Evolutionary conservation across 2,797 vertebrate genomes (phyloP), one percentile per base, ranked within the genome.

Genomic region (Peromyscus eremicus): DNA sequence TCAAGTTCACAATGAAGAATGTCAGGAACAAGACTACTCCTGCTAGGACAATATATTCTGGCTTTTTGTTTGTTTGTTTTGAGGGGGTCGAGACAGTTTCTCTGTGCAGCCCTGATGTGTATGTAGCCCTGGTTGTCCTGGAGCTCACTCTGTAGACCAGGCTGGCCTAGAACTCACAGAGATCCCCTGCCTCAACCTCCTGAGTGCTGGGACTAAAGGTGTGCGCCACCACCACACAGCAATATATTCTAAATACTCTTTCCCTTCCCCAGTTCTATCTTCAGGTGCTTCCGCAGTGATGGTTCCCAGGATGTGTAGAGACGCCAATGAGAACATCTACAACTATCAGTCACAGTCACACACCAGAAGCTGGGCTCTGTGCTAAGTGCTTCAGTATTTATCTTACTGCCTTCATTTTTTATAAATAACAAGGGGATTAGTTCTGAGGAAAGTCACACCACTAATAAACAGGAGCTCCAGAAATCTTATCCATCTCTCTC

Each of bases 401-500:
- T 76, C 92, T 46, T 55, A n/a, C 17, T 84, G 84, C 29, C 52
- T 40, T 93, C 37, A 40, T 55, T 93, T n/a, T 91, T 60, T 2
- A 49, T 49, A 68, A 82, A 57, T 16, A 52, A 64, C 19, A 91
- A 25, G 52, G 52, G 55, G 9, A n/a, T 52, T 71, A 90, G 12
- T 64, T 86, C 40, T 68, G 64, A 92, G 37, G 29, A 94, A 76
- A 23, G 49, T 90, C 79, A 88, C 19, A 17, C 6, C 71, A 80
- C 49, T 60, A 85, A 75, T 66, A 73, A 84, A 43, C 21, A 34
- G 5, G 71, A 29, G 40, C 12, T 27, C 52, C 68, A 93, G 40
- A 10, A 94, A 89, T 92, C 75, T 55, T 93, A 83, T 40, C 52
- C 81, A 70, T 52, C 29, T 90, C 55, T 73, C 62, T 86, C 46